Percentiles rank a stretch among this genome's conserved stretches.
phyloP scores from a whole-genome alignment of 2,797 vertebrate genomes.

The Macropus fuliginosus region DNA sequence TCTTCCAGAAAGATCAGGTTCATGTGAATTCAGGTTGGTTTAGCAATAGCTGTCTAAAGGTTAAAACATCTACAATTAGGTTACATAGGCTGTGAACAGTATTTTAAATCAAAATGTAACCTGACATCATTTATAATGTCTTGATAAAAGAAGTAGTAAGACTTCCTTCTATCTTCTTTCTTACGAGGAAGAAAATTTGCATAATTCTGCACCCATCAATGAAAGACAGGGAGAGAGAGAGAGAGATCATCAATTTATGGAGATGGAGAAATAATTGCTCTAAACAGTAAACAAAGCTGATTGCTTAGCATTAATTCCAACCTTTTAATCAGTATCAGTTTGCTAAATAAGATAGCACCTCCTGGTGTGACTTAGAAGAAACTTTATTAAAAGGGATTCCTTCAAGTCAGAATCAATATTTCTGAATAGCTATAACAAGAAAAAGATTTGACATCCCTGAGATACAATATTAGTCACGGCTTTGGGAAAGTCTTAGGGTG shows the following conservation, averaged over 20 bases:
- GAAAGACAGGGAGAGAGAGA: slow-evolving; percentile 49
- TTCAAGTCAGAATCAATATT: slow-evolving; percentile 47
- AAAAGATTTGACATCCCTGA: slow-evolving; percentile 22
- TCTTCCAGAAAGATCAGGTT: slow-evolving; percentile 56
- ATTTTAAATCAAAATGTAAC: slow-evolving; percentile 64
- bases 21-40: slow-evolving; percentile 56
- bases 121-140: slow-evolving; percentile 41
- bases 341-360: slow-evolving; percentile 71
- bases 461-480: slow-evolving; percentile 21
- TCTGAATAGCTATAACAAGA: slow-evolving; percentile 21
- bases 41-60: slow-evolving; percentile 60
- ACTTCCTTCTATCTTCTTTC: slow-evolving; percentile 58
- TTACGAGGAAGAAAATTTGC: slow-evolving; percentile 61
- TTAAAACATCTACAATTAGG: slow-evolving; percentile 60
- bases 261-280: slow-evolving; percentile 70
- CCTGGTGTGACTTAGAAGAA: slow-evolving; percentile 53
- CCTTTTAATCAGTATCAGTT: slow-evolving; percentile 73
- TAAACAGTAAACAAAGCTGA: slow-evolving; percentile 66
- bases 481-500: slow-evolving; percentile 8
- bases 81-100: slow-evolving; percentile 35
- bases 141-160: slow-evolving; percentile 30
- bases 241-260: slow-evolving; percentile 65
- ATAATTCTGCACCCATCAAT: slow-evolving; percentile 51
- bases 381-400: slow-evolving; percentile 66
- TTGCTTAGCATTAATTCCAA: slow-evolving; percentile 76